Evolutionary conservation across 2,888 invertebrate species (phyloP).

Genomic region (Listrodromus nycthemerus): DNA sequence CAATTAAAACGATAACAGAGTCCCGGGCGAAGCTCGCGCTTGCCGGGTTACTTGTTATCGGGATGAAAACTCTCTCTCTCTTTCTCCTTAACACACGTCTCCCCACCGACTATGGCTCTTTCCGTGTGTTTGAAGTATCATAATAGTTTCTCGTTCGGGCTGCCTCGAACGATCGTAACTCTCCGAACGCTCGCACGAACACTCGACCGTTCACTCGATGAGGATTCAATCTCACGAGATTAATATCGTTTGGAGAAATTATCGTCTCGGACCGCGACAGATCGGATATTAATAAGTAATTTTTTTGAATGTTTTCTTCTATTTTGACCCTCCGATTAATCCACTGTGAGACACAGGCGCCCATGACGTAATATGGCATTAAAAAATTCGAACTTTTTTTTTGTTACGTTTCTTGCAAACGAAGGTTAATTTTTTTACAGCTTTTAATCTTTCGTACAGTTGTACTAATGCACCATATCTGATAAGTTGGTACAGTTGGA

Average conservation of each 20-base stretch:
- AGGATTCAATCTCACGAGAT: conserved; percentile 25
- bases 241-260: not conserved
- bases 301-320: not conserved
- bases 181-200: not conserved
- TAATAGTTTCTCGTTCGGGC: conserved; percentile 47
- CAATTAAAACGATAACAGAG: conserved; percentile 75
- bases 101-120: not conserved
- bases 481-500: too few species aligned
- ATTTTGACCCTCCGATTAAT: not conserved
- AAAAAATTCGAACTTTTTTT: not conserved
- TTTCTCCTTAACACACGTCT: not conserved
- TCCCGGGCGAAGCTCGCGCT: conserved; percentile 21
- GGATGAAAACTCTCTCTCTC: conserved; percentile 5
- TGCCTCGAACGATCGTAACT: conserved; percentile 14
- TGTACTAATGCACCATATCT: too few species aligned
- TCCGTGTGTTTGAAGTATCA: conserved; percentile 12
- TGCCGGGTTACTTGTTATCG: conserved; percentile 38
- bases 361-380: not conserved
- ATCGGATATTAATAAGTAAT: not conserved
- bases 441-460: not conserved
- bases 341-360: not conserved
- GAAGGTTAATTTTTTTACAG: not conserved
- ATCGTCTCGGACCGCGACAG: not conserved
- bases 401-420: not conserved
- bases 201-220: conserved; percentile 14